A percentile compares a stretch with the other conserved stretches of the same genome.
phyloP scores from a whole-genome alignment of 2,113 vertebrate genomes.

The Eulacestoma nigropectus region DNA sequence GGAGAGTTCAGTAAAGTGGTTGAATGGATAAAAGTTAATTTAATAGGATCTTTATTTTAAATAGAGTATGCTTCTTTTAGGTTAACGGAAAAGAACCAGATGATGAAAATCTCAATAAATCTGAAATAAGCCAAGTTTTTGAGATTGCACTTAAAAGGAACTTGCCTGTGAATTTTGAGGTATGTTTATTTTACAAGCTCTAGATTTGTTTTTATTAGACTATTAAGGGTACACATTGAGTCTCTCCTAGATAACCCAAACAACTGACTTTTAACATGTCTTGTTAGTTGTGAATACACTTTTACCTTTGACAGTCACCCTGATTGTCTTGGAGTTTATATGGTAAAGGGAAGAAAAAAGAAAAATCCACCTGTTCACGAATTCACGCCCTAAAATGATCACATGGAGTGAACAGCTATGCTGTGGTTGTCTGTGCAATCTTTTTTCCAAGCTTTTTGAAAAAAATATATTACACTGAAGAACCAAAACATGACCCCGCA shows the following conservation, averaged over 20 bases:
- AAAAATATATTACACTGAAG: background rate
- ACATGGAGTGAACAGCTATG: background rate
- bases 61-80: constrained; percentile 74
- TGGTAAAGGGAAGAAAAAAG: background rate
- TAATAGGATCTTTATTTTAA: constrained; percentile 59
- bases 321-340: background rate
- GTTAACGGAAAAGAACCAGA: constrained; percentile 87
- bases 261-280: constrained; percentile 53
- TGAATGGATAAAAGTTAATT: constrained; percentile 44
- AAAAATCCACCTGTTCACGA: background rate
- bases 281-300: constrained; percentile 50
- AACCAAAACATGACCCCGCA: background rate
- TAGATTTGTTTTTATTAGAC: constrained; percentile 44
- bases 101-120: constrained; percentile 98
- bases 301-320: background rate
- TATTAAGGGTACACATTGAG: constrained; percentile 36
- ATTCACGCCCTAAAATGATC: background rate
- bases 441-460: constrained; percentile 8
- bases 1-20: constrained; percentile 17
- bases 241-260: constrained; percentile 5
- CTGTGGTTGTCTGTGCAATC: constrained; percentile 44
- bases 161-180: constrained; percentile 98
- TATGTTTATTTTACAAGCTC: constrained; percentile 75
- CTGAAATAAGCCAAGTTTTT: constrained; percentile 99
- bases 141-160: constrained; percentile 98